Evolutionary conservation across 2,797 vertebrate species (phyloP).

Genomic region (Pantherophis alleghaniensis): DNA sequence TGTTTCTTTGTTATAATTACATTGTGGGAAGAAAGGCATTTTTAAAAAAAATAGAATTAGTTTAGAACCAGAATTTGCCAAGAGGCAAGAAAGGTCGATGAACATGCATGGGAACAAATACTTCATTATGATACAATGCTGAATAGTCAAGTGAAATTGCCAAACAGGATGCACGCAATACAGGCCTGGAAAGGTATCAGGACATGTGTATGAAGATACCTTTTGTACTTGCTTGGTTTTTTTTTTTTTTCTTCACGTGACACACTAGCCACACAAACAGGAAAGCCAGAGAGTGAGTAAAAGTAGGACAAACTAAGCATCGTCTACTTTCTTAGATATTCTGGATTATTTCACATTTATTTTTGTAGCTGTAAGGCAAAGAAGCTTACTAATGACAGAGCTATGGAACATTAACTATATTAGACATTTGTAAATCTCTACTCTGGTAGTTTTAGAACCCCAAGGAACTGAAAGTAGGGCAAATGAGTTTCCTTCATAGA

Average conservation of each 20-base stretch:
- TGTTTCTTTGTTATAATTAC: background rate
- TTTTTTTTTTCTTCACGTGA: constrained; percentile 13
- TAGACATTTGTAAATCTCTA: background rate
- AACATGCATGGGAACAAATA: constrained; percentile 43
- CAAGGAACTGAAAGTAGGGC: background rate
- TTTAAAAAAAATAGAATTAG: constrained; percentile 6
- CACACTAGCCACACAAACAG: constrained; percentile 45
- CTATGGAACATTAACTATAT: background rate
- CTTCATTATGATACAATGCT: constrained; percentile 21
- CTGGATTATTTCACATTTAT: constrained; percentile 35
- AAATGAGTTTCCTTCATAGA: background rate
- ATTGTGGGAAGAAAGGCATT: constrained; percentile 19
- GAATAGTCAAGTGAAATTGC: constrained; percentile 44
- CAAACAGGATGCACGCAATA: background rate
- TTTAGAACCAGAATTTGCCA: constrained; percentile 33
- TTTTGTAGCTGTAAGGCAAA: constrained; percentile 31
- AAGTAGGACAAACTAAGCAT: constrained; percentile 8
- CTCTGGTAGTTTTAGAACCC: background rate
- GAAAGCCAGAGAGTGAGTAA: constrained; percentile 36
- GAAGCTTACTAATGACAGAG: constrained; percentile 22
- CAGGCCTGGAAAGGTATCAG: constrained; percentile 33
- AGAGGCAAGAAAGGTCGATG: constrained; percentile 41
- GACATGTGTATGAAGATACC: constrained; percentile 20
- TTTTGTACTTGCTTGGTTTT: constrained; percentile 24
- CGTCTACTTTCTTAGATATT: constrained; percentile 41